Evolutionary conservation across 2,888 invertebrate genomes (phyloP).

Genomic region (Arge pagana): DNA sequence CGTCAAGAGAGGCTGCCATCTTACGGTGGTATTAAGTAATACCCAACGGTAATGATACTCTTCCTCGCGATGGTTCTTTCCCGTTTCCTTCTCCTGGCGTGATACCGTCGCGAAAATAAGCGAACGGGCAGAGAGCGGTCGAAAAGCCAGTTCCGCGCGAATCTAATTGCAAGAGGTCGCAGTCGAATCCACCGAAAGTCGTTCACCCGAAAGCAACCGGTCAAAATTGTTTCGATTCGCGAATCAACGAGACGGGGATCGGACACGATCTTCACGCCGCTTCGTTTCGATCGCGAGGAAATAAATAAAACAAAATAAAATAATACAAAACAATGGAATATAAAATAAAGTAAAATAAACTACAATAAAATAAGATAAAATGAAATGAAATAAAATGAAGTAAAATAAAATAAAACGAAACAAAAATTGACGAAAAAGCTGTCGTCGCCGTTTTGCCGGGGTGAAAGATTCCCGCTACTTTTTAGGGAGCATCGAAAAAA

Average conservation of each 20-base stretch:
- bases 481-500: too few species aligned
- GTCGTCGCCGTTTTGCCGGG: too few species aligned
- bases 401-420: not conserved
- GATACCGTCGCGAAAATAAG: conserved; percentile 16
- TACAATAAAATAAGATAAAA: too few species aligned
- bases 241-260: too few species aligned
- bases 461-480: too few species aligned
- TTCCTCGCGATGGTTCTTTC: conserved; percentile 13
- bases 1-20: conserved; percentile 8
- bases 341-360: too few species aligned
- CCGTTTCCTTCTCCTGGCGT: conserved; percentile 8
- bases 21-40: conserved; percentile 17
- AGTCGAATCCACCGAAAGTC: conserved; percentile 15
- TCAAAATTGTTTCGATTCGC: conserved; percentile 1
- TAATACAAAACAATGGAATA: too few species aligned
- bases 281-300: too few species aligned
- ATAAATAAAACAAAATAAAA: too few species aligned
- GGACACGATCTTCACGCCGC: too few species aligned
- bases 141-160: conserved; percentile 20
- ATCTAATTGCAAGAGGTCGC: conserved; percentile 14
- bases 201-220: conserved; percentile 22
- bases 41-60: conserved; percentile 12
- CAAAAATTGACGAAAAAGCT: not conserved
- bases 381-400: too few species aligned
- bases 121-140: conserved; percentile 10